phyloP scores from a whole-genome alignment of 2,888 invertebrate species.

The Oligia latruncula region DNA sequence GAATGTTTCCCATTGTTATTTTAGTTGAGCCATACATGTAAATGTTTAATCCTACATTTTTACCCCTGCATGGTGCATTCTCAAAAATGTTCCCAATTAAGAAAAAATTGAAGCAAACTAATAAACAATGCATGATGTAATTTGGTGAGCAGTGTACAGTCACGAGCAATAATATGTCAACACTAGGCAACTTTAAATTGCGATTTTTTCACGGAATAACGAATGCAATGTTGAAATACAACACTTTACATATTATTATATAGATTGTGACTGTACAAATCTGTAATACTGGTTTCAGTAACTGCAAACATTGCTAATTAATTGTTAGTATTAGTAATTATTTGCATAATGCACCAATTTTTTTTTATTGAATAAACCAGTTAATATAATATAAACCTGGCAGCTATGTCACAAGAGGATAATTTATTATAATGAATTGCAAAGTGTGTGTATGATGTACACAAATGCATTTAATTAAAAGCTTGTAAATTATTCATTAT shows the following conservation, averaged over 20 bases:
- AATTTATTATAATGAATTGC: constrained; percentile 23
- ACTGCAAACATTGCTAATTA: background rate
- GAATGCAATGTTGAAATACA: too few relatives aligned
- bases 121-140: constrained; percentile 6
- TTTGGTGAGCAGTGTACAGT: background rate
- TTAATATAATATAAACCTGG: background rate
- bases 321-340: background rate
- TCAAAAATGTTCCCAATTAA: background rate
- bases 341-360: background rate
- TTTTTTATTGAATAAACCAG: constrained; percentile 2
- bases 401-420: constrained; percentile 9
- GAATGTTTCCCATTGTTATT: background rate
- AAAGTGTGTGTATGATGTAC: constrained; percentile 20
- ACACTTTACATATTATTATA: too few relatives aligned
- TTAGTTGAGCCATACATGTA: background rate
- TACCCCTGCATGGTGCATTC: background rate
- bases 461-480: constrained; percentile 4
- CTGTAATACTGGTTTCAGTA: background rate
- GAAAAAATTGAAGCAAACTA: constrained; percentile 18
- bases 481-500: constrained; percentile 15
- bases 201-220: too few relatives aligned
- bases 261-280: too few relatives aligned
- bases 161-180: too few relatives aligned
- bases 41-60: background rate
- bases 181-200: too few relatives aligned